A percentile compares a stretch with the other conserved stretches of the same genome.
These are phyloP conservation scores for Megaceryle alcyon DNA, from an alignment of 2,797 vertebrate genomes.

Conservation along the genomic window DNA sequence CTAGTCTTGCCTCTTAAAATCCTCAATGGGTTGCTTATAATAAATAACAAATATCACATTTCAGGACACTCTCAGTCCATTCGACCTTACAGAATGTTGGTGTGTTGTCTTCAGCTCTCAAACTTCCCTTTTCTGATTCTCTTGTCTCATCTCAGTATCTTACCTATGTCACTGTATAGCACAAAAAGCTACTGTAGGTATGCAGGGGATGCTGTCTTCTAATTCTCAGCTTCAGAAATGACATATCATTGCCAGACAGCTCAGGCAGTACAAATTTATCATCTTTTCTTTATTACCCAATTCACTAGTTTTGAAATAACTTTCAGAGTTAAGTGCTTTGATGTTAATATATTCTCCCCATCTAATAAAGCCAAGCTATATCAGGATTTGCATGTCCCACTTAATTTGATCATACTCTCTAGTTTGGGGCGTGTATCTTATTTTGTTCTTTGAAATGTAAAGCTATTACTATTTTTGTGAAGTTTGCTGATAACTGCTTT, in stretches of 20 bases:
- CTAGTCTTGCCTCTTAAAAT: not conserved
- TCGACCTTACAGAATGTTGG: not conserved
- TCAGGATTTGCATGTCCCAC: slow-evolving; percentile 28
- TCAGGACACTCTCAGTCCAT: not conserved
- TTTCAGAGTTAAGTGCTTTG: slow-evolving; percentile 31
- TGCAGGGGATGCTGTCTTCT: not conserved
- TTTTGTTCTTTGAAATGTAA: slow-evolving; percentile 34
- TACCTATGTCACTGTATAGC: not conserved
- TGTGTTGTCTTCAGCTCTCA: not conserved
- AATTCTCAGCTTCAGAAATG: slow-evolving; percentile 53
- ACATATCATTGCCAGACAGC: not conserved
- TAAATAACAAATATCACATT: not conserved
- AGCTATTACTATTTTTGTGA: not conserved
- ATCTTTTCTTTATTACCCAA: slow-evolving; percentile 36
- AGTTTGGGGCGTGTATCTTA: not conserved
- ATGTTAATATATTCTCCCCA: slow-evolving; percentile 45
- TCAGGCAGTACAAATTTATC: slow-evolving; percentile 36
- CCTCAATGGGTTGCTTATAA: not conserved
- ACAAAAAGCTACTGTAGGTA: not conserved
- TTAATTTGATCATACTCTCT: slow-evolving; percentile 24
- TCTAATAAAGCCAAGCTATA: slow-evolving; percentile 27
- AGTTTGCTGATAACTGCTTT: not conserved
- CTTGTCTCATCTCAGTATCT: not conserved
- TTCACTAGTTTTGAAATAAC: slow-evolving; percentile 38
- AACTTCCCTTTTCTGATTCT: not conserved